These are phyloP conservation scores for Phoeniculus purpureus DNA, from an alignment of 2,797 vertebrate species.

Conservation along the genomic window DNA sequence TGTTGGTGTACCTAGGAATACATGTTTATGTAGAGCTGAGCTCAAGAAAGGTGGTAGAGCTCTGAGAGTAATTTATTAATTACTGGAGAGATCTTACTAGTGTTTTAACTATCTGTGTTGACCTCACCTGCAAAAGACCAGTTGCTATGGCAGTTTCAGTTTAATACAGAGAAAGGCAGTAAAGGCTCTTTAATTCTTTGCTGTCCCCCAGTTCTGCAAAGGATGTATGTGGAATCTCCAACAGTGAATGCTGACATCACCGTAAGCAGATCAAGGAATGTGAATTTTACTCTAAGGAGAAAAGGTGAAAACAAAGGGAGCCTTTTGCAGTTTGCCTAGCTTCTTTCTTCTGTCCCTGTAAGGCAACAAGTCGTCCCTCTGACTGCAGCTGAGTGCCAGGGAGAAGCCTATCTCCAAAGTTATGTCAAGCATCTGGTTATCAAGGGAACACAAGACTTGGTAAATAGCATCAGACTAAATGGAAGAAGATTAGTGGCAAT, in stretches of 20 bases:
- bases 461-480: background rate
- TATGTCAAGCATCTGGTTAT: slow-evolving; percentile 23
- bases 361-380: background rate
- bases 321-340: background rate
- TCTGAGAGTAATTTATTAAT: background rate
- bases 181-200: background rate
- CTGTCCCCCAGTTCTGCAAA: background rate
- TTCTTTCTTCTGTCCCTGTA: background rate
- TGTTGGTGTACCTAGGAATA: background rate
- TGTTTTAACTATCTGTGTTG: background rate
- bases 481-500: slow-evolving; percentile 3
- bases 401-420: background rate
- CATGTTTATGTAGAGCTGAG: accelerated
- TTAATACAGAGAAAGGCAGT: background rate
- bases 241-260: background rate
- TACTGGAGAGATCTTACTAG: background rate
- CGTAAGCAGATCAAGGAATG: background rate
- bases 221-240: background rate
- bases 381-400: background rate
- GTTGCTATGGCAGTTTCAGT: background rate
- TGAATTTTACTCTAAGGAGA: background rate
- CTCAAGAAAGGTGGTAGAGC: background rate
- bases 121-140: background rate
- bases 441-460: background rate
- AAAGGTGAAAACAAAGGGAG: background rate